These are phyloP conservation scores for Drosophila histrio DNA, from an alignment of 2,888 invertebrate species.

Conservation along the genomic window DNA sequence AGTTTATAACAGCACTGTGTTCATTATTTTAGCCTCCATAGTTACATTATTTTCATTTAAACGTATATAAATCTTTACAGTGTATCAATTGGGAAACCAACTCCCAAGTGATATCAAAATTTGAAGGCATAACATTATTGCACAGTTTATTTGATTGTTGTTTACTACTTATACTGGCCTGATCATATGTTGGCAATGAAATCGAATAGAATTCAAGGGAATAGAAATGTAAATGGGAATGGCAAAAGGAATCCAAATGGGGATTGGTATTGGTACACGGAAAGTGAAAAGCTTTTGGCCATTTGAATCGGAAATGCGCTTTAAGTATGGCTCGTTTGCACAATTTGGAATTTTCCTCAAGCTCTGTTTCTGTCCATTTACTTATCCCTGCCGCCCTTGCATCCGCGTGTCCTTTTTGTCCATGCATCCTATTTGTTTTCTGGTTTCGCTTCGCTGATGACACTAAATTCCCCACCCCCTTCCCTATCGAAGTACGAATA, in stretches of 20 bases:
- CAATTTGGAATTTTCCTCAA: neutral
- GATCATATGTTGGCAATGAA: neutral
- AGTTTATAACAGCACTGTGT: neutral
- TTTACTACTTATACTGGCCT: neutral
- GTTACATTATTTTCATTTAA: neutral
- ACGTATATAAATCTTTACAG: neutral
- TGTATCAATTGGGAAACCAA: neutral
- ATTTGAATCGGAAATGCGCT: slow-evolving; percentile 12
- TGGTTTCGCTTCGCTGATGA: slow-evolving; percentile 32
- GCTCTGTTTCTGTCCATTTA: slow-evolving; percentile 15
- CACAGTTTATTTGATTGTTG: neutral
- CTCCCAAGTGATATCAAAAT: neutral
- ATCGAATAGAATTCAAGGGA: neutral
- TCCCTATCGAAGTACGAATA: slow-evolving; percentile 5
- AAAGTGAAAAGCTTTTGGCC: slow-evolving; percentile 2
- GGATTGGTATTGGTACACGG: neutral
- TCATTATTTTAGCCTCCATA: neutral
- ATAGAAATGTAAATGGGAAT: neutral
- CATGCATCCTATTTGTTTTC: slow-evolving; percentile 33
- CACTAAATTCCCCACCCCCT: neutral
- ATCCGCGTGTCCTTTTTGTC: neutral
- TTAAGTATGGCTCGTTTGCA: slow-evolving; percentile 12
- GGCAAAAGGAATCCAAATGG: no score
- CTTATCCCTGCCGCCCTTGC: neutral
- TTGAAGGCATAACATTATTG: neutral